phyloP scores from a whole-genome alignment of 2,888 invertebrate genomes.

The Crioceris asparagi region DNA sequence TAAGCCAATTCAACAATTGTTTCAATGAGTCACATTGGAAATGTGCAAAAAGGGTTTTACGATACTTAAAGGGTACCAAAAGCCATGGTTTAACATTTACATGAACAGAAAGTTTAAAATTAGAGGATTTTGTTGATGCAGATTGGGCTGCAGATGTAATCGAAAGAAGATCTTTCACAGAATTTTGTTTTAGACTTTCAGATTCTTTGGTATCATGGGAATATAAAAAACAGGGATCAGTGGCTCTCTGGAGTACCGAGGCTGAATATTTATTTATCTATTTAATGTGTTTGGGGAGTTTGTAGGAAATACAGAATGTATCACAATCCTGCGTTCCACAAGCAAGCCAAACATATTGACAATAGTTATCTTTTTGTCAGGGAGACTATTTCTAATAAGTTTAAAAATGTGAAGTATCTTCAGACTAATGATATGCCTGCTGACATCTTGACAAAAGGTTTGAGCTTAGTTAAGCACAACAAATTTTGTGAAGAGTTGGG shows the following conservation, averaged over 20 bases:
- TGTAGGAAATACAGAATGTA: too few relatives aligned
- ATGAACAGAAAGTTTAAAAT: neutral
- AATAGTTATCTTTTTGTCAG: conserved; percentile 16
- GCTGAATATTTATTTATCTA: conserved; percentile 20
- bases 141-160: conserved; percentile 2
- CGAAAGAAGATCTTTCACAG: neutral
- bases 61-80: conserved; percentile 11
- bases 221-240: conserved; percentile 20
- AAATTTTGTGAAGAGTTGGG: conserved; percentile 11
- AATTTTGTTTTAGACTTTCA: neutral
- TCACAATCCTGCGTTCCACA: conserved; percentile 10
- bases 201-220: neutral
- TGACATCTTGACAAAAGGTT: conserved; percentile 16
- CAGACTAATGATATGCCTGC: conserved; percentile 12
- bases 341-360: conserved; percentile 18
- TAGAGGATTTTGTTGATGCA: conserved; percentile 1
- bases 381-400: conserved; percentile 10
- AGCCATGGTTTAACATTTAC: conserved; percentile 2
- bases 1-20: conserved; percentile 16
- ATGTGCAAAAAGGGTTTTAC: conserved; percentile 9
- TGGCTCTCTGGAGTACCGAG: conserved; percentile 23
- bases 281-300: too few relatives aligned
- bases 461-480: conserved; percentile 9
- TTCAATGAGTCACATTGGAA: conserved; percentile 16
- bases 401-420: conserved; percentile 14